phyloP scores from a whole-genome alignment of 2,797 vertebrate species.

The Presbytis comata region DNA sequence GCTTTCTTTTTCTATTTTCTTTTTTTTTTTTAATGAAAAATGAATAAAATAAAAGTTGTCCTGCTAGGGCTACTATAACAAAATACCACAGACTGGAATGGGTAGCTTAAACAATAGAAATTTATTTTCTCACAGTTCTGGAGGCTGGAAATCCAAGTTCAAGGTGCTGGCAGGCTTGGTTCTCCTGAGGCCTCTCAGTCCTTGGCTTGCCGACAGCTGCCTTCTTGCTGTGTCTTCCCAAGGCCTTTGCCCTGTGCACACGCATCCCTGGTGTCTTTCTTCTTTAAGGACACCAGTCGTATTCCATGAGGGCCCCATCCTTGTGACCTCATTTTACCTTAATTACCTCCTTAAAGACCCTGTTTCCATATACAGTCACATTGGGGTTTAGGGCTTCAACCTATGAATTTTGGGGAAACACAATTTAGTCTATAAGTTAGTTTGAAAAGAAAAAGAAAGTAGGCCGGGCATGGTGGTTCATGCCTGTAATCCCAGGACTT shows the following conservation, averaged over 20 bases:
- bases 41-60: not conserved
- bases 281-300: not conserved
- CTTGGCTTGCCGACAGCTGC: not conserved
- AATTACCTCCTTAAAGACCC: not conserved
- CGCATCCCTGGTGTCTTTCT: not conserved
- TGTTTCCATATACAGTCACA: not conserved
- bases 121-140: not conserved
- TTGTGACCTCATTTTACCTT: not conserved
- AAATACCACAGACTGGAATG: not conserved
- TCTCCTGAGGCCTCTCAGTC: not conserved
- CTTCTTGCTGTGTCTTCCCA: not conserved
- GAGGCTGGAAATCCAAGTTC: not conserved
- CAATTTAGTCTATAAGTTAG: not conserved
- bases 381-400: not conserved
- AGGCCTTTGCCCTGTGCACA: not conserved
- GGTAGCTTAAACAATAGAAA: not conserved
- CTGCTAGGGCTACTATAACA: not conserved
- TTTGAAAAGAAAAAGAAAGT: conserved; percentile 5
- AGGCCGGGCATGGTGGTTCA: not conserved
- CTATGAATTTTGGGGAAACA: not conserved
- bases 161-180: not conserved
- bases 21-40: conserved; percentile 13
- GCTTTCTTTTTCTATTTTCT: conserved; percentile 20
- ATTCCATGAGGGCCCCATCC: not conserved
- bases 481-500: not conserved